Evolutionary conservation across 2,797 vertebrate species (phyloP), one percentile per base, ranked within the genome.

Genomic region (Chrysocyon brachyurus): DNA sequence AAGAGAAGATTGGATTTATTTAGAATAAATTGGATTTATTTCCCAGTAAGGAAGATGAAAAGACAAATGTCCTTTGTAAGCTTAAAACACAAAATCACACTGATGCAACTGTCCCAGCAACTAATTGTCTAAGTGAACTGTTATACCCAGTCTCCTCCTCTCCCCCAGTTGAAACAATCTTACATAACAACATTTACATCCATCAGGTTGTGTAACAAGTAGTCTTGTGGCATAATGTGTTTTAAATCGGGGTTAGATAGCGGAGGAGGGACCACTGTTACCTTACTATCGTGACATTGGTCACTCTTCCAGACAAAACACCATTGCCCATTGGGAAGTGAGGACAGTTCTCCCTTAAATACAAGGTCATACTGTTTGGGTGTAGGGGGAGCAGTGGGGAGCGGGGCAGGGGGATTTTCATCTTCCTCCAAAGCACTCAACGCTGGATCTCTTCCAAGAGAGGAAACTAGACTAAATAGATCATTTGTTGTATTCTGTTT

Each of bases 401-500:
- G 59, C 36, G 40, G 73, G 86, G 40, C 7, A 3, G 81, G 61
- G 92, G 84, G 28, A 54, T 81, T 96, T 97, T 95, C 96, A 96
- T 97, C 90, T 97, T 97, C 97, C 96, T 96, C 97, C 88, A 95
- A 86, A 90, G 96, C 95, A 87, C 88, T 97, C 97, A 68, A 96
- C 85, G 19, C 85, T 97, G 98, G 97, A 97, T 64, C 28, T 63
- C 88, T 94, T 97, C 98, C 98, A 98, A 97, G 96, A 97, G 96
- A 97, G 97, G 97, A 97, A 98, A 97, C 4, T 24, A 97, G 96
- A 97, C 97, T 98, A 98, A 98, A 98, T 97, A 98, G 97, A 98
- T 98, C 97, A 97, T 97, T 98, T 98, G 98, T 98, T 98, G 97
- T 97, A 96, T 97, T 97, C 96, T 97, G 90, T 97, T 98, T 96